Evolutionary conservation across 1,140 invertebrate species (phyloP).

Genomic region (Lepidurus packardi): DNA sequence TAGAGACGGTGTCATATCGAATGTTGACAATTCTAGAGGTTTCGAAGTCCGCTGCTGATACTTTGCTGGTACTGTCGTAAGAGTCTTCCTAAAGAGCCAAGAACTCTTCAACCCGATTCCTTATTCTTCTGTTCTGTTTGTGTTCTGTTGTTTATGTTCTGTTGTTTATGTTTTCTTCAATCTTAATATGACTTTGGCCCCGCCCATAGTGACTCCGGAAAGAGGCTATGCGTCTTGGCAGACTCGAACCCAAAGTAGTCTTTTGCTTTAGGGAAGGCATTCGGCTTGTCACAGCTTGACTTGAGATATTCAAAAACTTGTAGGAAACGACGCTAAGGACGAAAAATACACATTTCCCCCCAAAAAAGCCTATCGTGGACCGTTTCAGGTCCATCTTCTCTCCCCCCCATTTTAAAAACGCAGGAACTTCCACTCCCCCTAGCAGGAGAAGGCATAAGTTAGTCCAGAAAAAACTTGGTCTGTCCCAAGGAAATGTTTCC

Average conservation of each 20-base stretch:
- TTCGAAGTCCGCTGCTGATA: no score
- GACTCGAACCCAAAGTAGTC: neutral
- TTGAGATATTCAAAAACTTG: neutral
- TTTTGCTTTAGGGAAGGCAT: neutral
- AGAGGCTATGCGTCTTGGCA: neutral
- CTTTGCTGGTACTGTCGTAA: no score
- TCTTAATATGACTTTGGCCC: neutral
- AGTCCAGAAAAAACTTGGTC: neutral
- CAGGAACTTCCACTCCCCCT: neutral
- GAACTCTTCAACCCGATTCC: no score
- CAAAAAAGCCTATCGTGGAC: neutral
- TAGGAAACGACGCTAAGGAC: neutral
- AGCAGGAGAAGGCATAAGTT: neutral
- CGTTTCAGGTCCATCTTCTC: neutral
- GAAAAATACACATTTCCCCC: neutral
- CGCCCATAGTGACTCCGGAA: neutral
- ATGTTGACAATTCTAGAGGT: no score
- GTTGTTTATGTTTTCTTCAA: neutral
- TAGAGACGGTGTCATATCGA: no score
- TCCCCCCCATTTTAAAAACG: neutral
- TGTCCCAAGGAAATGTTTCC: conserved; percentile 18
- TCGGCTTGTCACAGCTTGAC: conserved; percentile 7
- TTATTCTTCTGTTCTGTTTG: neutral
- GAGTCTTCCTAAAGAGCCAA: no score
- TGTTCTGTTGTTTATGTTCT: no score